Evolutionary conservation across 2,797 vertebrate species (phyloP), one percentile per base, ranked within the genome.

Genomic region (Megaceryle alcyon): DNA sequence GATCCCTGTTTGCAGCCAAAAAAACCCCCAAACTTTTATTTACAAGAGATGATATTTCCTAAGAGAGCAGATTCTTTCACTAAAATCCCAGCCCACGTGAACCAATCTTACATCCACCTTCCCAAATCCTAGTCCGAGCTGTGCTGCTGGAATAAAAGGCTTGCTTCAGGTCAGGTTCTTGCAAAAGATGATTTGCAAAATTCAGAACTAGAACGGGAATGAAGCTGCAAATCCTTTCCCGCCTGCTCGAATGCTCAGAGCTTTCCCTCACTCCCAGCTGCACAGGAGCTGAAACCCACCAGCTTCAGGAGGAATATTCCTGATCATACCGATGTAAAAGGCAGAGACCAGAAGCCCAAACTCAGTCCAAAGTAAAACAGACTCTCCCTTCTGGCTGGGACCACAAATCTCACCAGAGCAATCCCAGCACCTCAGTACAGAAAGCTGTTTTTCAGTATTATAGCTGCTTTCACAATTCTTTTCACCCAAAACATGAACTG

Each of bases 401-500:
- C 22, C 57, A 57, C 51, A 76, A 61, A 88, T 43, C 41, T 92
- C 75, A 37, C 17, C 76, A 88, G 44, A 88, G 23, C 31, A 73
- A 68, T 14, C 57, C 39, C 83, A 78, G 31, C 61, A 51, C 33
- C 77, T 82, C 60, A 41, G 56, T 6, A 7, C 33, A 25, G 64
- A 77, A 90, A 65, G 10, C 41, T 75, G 71, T 12, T 86, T 77
- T 84, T 89, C 59, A 29, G 29, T 43, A 41, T 68, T 86, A 80
- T 56, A 68, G 31, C 44, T 93, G 80, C 29, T 95, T 88, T 77
- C 59, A 37, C 56, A 84, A 23, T 46, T 33, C 29, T 68, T 68
- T 63, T 64, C 33, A 64, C 28, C 8, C 51, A 8, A 77, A 70
- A 60, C 23, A 73, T 18, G 3, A 48, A 82, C 9, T 7, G 7